phyloP scores from a whole-genome alignment of 2,797 vertebrate species.

The Pagetopsis macropterus region DNA sequence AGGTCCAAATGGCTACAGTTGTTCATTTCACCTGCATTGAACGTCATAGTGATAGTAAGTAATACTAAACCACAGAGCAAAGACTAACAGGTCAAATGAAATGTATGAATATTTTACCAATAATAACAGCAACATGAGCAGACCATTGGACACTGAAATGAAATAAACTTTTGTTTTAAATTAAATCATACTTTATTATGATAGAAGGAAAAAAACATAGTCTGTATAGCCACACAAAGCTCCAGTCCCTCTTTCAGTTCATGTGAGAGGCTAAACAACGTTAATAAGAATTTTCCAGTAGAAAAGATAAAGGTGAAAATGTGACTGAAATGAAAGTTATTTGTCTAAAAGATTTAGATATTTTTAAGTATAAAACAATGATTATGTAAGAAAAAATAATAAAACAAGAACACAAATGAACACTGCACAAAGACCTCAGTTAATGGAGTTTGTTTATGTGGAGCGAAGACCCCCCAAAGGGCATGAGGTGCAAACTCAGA shows the following conservation, averaged over 20 bases:
- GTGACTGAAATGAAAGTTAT: constrained; percentile 21
- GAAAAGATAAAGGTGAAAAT: constrained; percentile 36
- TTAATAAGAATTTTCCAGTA: constrained; percentile 50
- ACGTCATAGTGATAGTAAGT: no score
- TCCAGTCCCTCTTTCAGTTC: constrained; percentile 27
- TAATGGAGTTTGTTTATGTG: constrained; percentile 63
- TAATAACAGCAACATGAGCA: neutral
- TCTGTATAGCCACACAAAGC: constrained; percentile 58
- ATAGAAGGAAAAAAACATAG: constrained; percentile 53
- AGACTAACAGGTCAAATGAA: neutral
- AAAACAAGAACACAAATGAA: constrained; percentile 28
- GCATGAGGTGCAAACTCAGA: constrained; percentile 72
- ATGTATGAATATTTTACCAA: neutral
- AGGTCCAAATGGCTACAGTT: neutral
- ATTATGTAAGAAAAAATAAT: constrained; percentile 27
- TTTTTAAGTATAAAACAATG: constrained; percentile 24
- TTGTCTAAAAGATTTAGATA: constrained; percentile 17
- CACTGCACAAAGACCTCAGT: constrained; percentile 60
- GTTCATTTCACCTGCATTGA: constrained; percentile 2
- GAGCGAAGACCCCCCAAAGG: constrained; percentile 55
- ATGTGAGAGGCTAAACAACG: constrained; percentile 33
- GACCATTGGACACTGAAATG: constrained; percentile 20
- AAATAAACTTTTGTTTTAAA: constrained; percentile 35
- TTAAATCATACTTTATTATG: constrained; percentile 71
- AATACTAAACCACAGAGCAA: neutral